These are phyloP conservation scores for Sceloporus undulatus DNA, from an alignment of 2,113 vertebrate species.

Conservation along the genomic window DNA sequence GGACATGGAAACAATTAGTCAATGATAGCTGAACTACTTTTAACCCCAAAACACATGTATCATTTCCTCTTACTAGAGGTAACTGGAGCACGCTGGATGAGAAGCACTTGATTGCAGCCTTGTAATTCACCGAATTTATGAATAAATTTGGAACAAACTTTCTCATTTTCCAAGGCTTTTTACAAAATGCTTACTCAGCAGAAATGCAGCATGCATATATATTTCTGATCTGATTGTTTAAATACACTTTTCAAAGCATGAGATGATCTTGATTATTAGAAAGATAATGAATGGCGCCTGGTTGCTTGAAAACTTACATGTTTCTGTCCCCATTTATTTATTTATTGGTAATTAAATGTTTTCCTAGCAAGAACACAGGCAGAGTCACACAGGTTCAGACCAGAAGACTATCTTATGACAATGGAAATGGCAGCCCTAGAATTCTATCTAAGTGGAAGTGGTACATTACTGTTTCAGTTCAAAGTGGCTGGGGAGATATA, in stretches of 20 bases:
- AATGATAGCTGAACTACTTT: conserved; percentile 31
- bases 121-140: neutral
- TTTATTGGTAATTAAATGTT: neutral
- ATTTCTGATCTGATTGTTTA: neutral
- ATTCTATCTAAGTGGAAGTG: neutral
- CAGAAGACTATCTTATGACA: neutral
- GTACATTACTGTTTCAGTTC: neutral
- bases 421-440: neutral
- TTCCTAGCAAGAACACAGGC: neutral
- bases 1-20: conserved; percentile 27
- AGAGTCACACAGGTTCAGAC: neutral
- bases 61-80: conserved; percentile 1
- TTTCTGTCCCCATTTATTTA: conserved; percentile 7
- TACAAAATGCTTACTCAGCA: neutral
- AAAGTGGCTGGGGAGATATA: neutral
- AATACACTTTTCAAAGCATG: neutral
- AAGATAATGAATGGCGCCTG: neutral
- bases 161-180: conserved; percentile 23
- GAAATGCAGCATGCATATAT: neutral
- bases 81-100: neutral
- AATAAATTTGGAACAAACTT: conserved; percentile 6
- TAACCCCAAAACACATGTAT: neutral
- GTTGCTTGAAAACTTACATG: neutral
- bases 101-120: neutral
- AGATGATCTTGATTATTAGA: neutral